A percentile compares a stretch with the other conserved stretches of the same genome.
phyloP scores from a whole-genome alignment of 2,113 vertebrate species.

The Nyctibius bracteatus region DNA sequence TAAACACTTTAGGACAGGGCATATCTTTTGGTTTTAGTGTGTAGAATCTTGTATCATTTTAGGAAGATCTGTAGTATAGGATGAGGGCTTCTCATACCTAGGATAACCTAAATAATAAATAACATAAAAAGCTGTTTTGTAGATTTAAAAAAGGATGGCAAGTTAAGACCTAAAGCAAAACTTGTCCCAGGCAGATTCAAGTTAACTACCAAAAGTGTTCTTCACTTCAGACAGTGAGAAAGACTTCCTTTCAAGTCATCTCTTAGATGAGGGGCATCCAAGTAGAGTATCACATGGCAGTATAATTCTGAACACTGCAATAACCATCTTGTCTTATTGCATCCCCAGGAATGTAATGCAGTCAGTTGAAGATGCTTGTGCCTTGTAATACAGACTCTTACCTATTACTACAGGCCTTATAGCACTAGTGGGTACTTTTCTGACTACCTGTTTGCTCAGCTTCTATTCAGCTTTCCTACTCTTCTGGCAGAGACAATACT shows the following conservation, averaged over 20 bases:
- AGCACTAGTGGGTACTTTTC: not conserved
- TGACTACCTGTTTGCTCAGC: not conserved
- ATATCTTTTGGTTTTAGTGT: not conserved
- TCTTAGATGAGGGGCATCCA: not conserved
- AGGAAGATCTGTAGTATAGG: not conserved
- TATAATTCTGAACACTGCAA: not conserved
- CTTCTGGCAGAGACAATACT: not conserved
- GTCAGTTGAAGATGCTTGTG: not conserved
- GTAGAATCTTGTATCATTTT: not conserved
- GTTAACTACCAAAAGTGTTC: not conserved
- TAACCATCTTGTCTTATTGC: not conserved
- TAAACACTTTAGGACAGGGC: not conserved
- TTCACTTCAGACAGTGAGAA: not conserved
- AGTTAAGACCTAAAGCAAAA: not conserved
- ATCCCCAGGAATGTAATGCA: not conserved
- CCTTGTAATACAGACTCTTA: not conserved
- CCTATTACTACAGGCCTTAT: not conserved
- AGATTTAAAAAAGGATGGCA: not conserved
- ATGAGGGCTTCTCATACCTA: not conserved
- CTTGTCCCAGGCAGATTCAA: not conserved
- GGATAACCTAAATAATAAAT: not conserved
- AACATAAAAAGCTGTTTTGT: not conserved
- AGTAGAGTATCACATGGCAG: not conserved
- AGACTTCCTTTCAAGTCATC: not conserved
- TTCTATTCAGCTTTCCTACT: not conserved